These are phyloP conservation scores for Halisarca cf. caerulea DNA, from an alignment of 37 sponge, comb jelly and placozoan species.

Conservation along the genomic window DNA sequence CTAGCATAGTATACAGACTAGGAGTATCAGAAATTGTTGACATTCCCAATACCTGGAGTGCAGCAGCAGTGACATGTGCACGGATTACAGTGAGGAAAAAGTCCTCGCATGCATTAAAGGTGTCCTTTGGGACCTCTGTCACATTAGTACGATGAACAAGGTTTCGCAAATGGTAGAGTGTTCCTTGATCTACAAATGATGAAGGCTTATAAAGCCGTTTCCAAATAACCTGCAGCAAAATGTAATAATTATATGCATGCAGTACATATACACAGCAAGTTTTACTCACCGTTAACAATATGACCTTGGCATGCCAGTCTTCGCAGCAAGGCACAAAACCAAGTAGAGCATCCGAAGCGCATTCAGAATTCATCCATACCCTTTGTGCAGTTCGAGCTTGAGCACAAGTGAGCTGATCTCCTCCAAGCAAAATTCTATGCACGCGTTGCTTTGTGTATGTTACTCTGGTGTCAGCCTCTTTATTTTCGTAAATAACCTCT, in stretches of 20 bases:
- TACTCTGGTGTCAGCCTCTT: neutral
- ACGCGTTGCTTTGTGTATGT: neutral
- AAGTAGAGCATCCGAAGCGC: neutral
- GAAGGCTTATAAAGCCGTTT: neutral
- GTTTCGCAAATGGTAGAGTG: neutral
- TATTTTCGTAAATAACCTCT: neutral
- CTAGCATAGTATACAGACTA: neutral
- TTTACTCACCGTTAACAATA: neutral
- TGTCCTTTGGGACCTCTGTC: neutral
- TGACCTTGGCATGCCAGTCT: neutral
- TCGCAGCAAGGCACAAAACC: neutral
- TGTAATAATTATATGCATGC: neutral
- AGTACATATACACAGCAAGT: neutral
- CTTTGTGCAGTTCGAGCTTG: neutral
- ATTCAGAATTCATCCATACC: neutral
- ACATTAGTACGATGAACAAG: neutral
- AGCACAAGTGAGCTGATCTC: constrained; percentile 8
- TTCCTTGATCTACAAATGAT: neutral
- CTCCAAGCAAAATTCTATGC: neutral
- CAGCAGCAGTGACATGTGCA: neutral
- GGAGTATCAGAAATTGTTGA: neutral
- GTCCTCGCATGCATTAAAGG: neutral
- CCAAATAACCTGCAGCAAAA: constrained; percentile 2
- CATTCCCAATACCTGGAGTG: neutral
- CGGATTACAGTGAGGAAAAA: neutral